These are phyloP conservation scores for Bufo bufo DNA, from an alignment of 2,113 vertebrate genomes.

Conservation along the genomic window DNA sequence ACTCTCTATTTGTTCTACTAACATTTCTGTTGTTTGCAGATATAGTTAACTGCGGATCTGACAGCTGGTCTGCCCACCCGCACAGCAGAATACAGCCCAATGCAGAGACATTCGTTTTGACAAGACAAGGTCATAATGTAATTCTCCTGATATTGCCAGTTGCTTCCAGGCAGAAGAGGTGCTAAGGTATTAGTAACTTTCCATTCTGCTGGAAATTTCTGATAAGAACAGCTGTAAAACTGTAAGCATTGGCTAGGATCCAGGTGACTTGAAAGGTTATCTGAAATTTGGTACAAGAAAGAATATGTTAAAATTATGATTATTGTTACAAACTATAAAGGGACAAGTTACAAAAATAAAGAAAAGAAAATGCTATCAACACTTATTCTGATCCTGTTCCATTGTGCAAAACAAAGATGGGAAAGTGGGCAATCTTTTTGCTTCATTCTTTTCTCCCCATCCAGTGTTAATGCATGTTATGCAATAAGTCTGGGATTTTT, in stretches of 20 bases:
- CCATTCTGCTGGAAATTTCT: conserved; percentile 16
- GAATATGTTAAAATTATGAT: not conserved
- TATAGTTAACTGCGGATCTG: not conserved
- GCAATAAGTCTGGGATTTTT: too few species aligned
- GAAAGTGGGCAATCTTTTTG: too few species aligned
- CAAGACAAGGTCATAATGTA: conserved; percentile 24
- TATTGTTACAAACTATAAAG: not conserved
- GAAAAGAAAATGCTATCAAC: not conserved
- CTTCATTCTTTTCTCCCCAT: too few species aligned
- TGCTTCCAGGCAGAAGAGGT: conserved; percentile 26
- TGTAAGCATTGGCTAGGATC: not conserved
- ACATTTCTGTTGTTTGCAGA: not conserved
- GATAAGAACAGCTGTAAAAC: conserved; percentile 19
- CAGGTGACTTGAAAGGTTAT: not conserved
- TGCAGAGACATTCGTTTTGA: conserved; percentile 17
- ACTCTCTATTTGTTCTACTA: conserved; percentile 7
- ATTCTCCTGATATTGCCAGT: conserved; percentile 19
- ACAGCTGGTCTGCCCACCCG: conserved; percentile 17
- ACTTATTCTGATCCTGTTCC: not conserved
- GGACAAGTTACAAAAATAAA: not conserved
- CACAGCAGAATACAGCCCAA: not conserved
- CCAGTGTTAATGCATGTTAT: too few species aligned
- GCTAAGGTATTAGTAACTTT: conserved; percentile 12
- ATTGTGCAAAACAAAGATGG: not conserved
- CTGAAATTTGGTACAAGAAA: not conserved